Conservation (phyloP, 1,140 invertebrate species). For the Leguminivora glycinivorella region DNA sequence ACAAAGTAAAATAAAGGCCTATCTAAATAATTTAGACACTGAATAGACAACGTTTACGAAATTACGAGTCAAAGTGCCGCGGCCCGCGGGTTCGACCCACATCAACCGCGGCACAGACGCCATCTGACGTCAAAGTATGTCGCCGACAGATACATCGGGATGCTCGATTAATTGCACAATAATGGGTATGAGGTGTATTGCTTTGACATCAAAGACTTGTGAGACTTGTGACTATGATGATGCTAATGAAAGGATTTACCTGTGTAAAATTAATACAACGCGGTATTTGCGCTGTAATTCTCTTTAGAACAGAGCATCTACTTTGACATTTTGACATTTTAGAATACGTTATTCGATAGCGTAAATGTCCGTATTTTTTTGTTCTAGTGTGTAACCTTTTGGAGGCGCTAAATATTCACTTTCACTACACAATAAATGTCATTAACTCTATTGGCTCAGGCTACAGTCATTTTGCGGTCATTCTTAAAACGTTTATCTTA, state of each 20-base stretch:
- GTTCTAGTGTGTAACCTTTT: too few species aligned
- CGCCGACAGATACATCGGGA: slow-evolving; percentile 2
- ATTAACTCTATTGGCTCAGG: too few species aligned
- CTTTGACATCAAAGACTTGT: slow-evolving; percentile 16
- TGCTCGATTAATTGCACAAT: slow-evolving; percentile 24
- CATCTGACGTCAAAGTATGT: slow-evolving; percentile 14
- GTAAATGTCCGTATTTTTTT: too few species aligned
- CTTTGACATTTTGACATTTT: too few species aligned
- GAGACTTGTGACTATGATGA: background rate
- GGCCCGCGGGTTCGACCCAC: slow-evolving; percentile 42
- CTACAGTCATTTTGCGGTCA: too few species aligned
- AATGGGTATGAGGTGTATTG: slow-evolving; percentile 4
- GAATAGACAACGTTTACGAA: background rate
- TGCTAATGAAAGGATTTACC: background rate
- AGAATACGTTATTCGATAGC: too few species aligned
- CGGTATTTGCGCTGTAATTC: background rate
- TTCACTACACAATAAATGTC: too few species aligned
- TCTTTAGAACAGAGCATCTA: background rate
- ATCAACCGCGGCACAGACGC: slow-evolving; percentile 34
- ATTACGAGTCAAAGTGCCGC: slow-evolving; percentile 39
- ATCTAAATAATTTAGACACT: slow-evolving; percentile 1
- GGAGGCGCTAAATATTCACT: too few species aligned
- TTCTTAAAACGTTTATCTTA: too few species aligned
- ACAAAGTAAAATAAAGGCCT: background rate
- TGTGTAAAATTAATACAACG: background rate